Base-by-base conservation (phyloP, 2,113 vertebrate species). In the Piaya cayana region DNA sequence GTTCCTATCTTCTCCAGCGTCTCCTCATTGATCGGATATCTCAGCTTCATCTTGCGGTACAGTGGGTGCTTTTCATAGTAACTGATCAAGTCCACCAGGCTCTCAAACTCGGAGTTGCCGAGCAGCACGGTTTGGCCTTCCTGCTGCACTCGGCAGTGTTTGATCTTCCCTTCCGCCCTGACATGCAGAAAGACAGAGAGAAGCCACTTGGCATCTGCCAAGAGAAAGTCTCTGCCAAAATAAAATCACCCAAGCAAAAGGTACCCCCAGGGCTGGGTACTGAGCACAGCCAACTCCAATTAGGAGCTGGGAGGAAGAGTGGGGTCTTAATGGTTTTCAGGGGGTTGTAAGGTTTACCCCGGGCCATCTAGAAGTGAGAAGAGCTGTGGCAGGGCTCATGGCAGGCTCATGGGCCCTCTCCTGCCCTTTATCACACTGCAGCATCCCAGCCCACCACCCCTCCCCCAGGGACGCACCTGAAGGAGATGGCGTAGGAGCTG, bases 1-100 rank as follows among this genome's bases (percentile, higher is more conserved):
- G 99, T 99, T 93, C 99, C 99, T 1, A 99, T 99, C 98, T 99
- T 99, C 97, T 99, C 99, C 98, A 99, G 98, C 0, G 99, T 99
- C 97, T 99, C 99, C 97, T 99, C 99, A 0, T 99, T 99, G 98
- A 99, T 99, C 90, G 99, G 99, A 80, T 99, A 99, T 56, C 99
- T 98, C 86, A 99, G 98, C 95, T 99, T 99, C 99, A 99, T 99
- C 97, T 99, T 99, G 80, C 99, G 98, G 97, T 99, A 99, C 53
- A 99, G 98, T 0, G 99, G 99, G 32, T 99, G 98, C 95, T 99
- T 99, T 97, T 99, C 99, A 3, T 99, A 99, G 97, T 99, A 99
- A 95, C 99, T 99, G 97, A 99, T 99, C 86, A 99, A 97, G 95
- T 99, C 99, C 30, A 99, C 99, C 3, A 99, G 98, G 97, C 99